Evolutionary conservation across 2,797 vertebrate genomes (phyloP).

Genomic region (Channallabes apus): DNA sequence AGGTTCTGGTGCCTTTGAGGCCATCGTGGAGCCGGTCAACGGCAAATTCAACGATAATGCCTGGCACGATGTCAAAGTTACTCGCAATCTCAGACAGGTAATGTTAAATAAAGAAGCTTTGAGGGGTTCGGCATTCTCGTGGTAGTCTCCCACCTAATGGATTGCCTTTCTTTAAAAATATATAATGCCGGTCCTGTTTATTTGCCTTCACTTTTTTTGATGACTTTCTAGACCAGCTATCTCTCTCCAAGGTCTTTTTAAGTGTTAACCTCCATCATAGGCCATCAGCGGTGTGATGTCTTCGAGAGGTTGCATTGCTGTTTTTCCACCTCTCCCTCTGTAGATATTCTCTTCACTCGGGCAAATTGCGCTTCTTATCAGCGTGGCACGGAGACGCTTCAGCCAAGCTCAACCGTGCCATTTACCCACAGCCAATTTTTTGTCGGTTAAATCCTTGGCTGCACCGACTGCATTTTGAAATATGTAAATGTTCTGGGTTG

Average conservation of each 20-base stretch:
- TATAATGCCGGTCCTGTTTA: not conserved
- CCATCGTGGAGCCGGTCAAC: slow-evolving; percentile 95
- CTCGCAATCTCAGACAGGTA: slow-evolving; percentile 98
- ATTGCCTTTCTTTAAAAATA: not conserved
- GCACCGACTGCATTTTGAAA: slow-evolving; percentile 51
- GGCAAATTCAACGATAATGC: slow-evolving; percentile 98
- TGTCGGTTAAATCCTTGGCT: slow-evolving; percentile 53
- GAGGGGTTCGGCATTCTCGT: not conserved
- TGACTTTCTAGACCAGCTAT: slow-evolving; percentile 22
- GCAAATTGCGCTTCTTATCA: slow-evolving; percentile 53
- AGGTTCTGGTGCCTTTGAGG: slow-evolving; percentile 96
- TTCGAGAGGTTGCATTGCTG: slow-evolving; percentile 45
- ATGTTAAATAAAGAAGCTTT: slow-evolving; percentile 53
- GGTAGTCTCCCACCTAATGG: too few species aligned
- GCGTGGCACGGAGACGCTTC: slow-evolving; percentile 52
- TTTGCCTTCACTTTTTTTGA: slow-evolving; percentile 10
- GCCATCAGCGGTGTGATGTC: slow-evolving; percentile 52
- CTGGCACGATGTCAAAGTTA: slow-evolving; percentile 98
- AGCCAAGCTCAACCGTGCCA: slow-evolving; percentile 53
- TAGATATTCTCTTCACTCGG: slow-evolving; percentile 52
- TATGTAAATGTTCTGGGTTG: slow-evolving; percentile 54
- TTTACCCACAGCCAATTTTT: slow-evolving; percentile 55
- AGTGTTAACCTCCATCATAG: slow-evolving; percentile 54
- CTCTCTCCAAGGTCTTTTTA: slow-evolving; percentile 33
- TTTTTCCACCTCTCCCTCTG: slow-evolving; percentile 25